Evolutionary conservation across 2,888 invertebrate species (phyloP).

Genomic region (Drosophila histrio): DNA sequence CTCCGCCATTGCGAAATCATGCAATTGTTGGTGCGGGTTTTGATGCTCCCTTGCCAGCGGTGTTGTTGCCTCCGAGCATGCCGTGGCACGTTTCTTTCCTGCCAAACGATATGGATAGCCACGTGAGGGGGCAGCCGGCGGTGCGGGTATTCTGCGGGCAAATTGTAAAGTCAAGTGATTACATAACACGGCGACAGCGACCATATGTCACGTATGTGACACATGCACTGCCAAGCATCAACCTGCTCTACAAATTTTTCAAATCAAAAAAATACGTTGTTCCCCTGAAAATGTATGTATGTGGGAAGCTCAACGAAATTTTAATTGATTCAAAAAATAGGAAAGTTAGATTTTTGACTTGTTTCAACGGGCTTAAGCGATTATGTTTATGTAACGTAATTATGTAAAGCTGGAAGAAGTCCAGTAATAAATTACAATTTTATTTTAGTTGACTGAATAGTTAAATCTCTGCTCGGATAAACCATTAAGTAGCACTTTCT

Average conservation of each 20-base stretch:
- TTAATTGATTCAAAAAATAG: too few relatives aligned
- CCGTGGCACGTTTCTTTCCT: slow-evolving; percentile 77
- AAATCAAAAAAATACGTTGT: neutral
- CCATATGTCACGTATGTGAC: slow-evolving; percentile 47
- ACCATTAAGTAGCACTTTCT: too few relatives aligned
- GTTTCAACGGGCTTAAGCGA: too few relatives aligned
- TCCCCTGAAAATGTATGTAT: too few relatives aligned
- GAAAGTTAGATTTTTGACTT: too few relatives aligned
- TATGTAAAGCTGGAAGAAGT: too few relatives aligned
- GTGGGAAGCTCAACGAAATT: too few relatives aligned
- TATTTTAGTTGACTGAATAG: too few relatives aligned
- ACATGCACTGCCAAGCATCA: slow-evolving; percentile 2
- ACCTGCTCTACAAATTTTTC: neutral
- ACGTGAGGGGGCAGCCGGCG: slow-evolving; percentile 86
- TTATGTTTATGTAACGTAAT: too few relatives aligned
- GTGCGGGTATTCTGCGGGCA: slow-evolving; percentile 85
- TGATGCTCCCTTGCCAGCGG: slow-evolving; percentile 53
- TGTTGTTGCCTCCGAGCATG: slow-evolving; percentile 69
- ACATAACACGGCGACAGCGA: slow-evolving; percentile 26
- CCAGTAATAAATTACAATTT: too few relatives aligned
- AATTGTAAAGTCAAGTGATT: slow-evolving; percentile 58
- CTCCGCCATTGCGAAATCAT: slow-evolving; percentile 54
- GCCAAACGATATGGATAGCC: slow-evolving; percentile 85
- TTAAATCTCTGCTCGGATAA: too few relatives aligned
- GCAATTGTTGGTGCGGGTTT: slow-evolving; percentile 39